Conservation (phyloP, 2,888 invertebrate genomes). For the Dendrolimus pini region DNA sequence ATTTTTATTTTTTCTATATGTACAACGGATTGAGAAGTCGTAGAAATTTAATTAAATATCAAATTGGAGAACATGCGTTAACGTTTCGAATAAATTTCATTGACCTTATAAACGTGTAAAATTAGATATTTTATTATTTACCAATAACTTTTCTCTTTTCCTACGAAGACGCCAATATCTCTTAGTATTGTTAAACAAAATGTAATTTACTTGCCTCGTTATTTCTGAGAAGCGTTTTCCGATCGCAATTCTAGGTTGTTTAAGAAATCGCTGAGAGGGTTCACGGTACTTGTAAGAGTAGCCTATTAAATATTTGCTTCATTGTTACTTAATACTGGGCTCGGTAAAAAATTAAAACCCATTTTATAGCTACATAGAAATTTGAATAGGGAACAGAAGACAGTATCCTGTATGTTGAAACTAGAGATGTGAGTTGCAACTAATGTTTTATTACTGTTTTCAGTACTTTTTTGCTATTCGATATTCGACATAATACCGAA, state of each 20-base stretch:
- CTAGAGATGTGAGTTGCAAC: too few species aligned
- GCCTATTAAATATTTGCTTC: constrained; percentile 6
- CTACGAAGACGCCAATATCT: constrained; percentile 1
- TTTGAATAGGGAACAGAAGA: constrained; percentile 27
- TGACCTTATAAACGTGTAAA: background rate
- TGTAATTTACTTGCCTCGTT: constrained; percentile 32
- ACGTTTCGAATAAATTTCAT: background rate
- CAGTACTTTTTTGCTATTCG: too few species aligned
- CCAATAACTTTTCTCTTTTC: background rate
- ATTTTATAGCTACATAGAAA: constrained; percentile 19
- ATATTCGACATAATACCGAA: too few species aligned
- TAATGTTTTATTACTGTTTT: too few species aligned
- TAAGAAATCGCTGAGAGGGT: constrained; percentile 19
- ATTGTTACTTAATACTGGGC: constrained; percentile 3
- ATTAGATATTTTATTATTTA: background rate
- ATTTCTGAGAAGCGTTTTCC: constrained; percentile 26
- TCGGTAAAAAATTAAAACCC: constrained; percentile 16
- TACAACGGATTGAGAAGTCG: too few species aligned
- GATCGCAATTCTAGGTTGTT: constrained; percentile 23
- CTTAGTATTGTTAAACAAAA: constrained; percentile 26
- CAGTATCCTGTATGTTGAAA: constrained; percentile 20
- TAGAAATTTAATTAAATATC: background rate
- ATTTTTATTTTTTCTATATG: too few species aligned
- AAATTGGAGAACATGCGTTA: background rate
- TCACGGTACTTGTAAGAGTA: too few species aligned